phyloP scores from a whole-genome alignment of 2,888 invertebrate genomes.

The Chaitophorus viminalis region DNA sequence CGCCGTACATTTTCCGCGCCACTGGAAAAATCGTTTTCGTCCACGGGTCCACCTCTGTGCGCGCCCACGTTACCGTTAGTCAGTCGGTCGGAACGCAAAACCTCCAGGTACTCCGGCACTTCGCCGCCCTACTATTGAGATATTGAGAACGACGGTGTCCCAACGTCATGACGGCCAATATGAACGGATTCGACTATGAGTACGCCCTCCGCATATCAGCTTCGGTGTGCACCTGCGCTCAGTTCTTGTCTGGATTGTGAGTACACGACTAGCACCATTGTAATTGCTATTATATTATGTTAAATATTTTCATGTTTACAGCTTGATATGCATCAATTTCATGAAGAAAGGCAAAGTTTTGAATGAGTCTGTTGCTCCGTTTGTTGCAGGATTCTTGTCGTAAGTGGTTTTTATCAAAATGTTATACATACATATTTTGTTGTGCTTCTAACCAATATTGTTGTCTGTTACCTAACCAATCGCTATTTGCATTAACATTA shows the following conservation, averaged over 20 bases:
- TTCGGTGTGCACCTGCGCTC: conserved; percentile 80
- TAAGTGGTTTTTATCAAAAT: conserved; percentile 68
- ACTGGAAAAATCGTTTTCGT: not conserved
- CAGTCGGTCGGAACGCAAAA: not conserved
- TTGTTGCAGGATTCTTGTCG: conserved; percentile 81
- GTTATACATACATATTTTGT: no score
- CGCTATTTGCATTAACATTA: not conserved
- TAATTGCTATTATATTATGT: not conserved
- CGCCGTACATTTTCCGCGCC: not conserved
- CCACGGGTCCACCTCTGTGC: not conserved
- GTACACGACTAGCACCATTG: conserved; percentile 67
- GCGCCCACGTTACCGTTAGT: no score
- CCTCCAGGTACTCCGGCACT: not conserved
- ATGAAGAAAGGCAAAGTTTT: conserved; percentile 79
- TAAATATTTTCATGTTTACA: conserved; percentile 67
- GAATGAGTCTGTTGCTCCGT: conserved; percentile 80
- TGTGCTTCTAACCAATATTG: no score
- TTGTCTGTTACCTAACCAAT: no score
- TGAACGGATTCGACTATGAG: conserved; percentile 66
- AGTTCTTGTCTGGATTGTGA: conserved; percentile 88
- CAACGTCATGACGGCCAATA: not conserved
- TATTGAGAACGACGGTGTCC: not conserved
- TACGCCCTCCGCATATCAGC: conserved; percentile 72
- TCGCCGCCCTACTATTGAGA: not conserved
- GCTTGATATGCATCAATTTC: conserved; percentile 81